Evolutionary conservation across 2,888 invertebrate species (phyloP).

Genomic region (Drosophila melanosoma): DNA sequence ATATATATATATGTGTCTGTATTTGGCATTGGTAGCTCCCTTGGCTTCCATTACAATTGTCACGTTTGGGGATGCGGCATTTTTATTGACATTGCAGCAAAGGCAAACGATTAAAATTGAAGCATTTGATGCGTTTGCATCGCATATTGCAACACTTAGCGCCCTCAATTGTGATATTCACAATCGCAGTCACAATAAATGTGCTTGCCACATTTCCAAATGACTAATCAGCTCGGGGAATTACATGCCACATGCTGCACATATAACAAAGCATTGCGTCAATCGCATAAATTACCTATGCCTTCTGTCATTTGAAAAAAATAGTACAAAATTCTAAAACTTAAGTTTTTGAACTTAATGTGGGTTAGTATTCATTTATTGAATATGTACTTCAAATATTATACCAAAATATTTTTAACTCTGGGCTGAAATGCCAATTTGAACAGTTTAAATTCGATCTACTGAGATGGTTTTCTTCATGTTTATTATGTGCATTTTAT

Average conservation of each 20-base stretch:
- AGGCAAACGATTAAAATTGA: background rate
- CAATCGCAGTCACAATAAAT: background rate
- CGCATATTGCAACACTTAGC: constrained; percentile 3
- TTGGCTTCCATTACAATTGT: constrained; percentile 25
- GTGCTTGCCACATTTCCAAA: constrained; percentile 4
- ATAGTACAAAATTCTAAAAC: no score
- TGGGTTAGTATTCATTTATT: background rate
- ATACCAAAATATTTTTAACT: background rate
- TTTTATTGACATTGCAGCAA: constrained; percentile 28
- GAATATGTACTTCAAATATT: background rate
- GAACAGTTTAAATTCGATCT: background rate
- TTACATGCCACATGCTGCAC: constrained; percentile 5
- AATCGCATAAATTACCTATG: constrained; percentile 1
- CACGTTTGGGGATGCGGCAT: constrained; percentile 19
- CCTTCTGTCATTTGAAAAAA: background rate
- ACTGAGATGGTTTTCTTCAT: background rate
- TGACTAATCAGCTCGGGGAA: constrained; percentile 16
- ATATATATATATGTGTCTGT: background rate
- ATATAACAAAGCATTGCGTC: background rate
- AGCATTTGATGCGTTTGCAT: background rate
- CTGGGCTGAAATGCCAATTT: background rate
- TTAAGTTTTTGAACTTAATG: background rate
- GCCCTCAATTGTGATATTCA: constrained; percentile 1
- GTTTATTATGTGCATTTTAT: background rate
- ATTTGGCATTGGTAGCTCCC: background rate